Percentiles rank a stretch among this genome's conserved stretches.
phyloP scores from a whole-genome alignment of 2,113 vertebrate species.

The Hassar affinis region DNA sequence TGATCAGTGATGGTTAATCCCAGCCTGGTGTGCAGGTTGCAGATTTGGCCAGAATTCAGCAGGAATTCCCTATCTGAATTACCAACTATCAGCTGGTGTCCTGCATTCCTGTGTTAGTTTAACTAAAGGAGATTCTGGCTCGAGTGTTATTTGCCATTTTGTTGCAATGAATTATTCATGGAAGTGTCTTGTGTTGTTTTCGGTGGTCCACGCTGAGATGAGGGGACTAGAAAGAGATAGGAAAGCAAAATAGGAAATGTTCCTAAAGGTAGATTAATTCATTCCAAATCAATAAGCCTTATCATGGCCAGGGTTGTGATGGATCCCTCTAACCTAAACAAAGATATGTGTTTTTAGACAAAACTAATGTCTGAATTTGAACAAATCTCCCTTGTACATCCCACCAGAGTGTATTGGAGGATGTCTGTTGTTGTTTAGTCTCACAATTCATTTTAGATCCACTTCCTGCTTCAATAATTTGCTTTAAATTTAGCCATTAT shows the following conservation, averaged over 20 bases:
- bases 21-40: neutral
- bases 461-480: neutral
- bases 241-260: neutral
- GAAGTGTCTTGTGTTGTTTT: slow-evolving; percentile 27
- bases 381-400: neutral
- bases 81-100: slow-evolving; percentile 2
- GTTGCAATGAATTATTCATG: slow-evolving; percentile 46
- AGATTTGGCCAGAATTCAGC: slow-evolving; percentile 14
- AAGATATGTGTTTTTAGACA: neutral
- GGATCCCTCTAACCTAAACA: neutral
- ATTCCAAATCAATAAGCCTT: neutral
- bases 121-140: slow-evolving; percentile 23
- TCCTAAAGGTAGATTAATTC: neutral
- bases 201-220: slow-evolving; percentile 30
- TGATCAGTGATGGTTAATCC: slow-evolving; percentile 14
- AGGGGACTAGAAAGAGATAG: neutral
- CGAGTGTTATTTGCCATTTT: slow-evolving; percentile 31
- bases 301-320: neutral
- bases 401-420: neutral
- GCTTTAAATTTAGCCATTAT: neutral
- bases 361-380: neutral
- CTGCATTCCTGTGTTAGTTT: slow-evolving; percentile 28
- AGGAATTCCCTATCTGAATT: slow-evolving; percentile 26
- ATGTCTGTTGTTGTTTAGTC: neutral
- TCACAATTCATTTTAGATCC: neutral